Base-by-base conservation (phyloP, 2,888 invertebrate genomes). In the Augochlorella aurata region DNA sequence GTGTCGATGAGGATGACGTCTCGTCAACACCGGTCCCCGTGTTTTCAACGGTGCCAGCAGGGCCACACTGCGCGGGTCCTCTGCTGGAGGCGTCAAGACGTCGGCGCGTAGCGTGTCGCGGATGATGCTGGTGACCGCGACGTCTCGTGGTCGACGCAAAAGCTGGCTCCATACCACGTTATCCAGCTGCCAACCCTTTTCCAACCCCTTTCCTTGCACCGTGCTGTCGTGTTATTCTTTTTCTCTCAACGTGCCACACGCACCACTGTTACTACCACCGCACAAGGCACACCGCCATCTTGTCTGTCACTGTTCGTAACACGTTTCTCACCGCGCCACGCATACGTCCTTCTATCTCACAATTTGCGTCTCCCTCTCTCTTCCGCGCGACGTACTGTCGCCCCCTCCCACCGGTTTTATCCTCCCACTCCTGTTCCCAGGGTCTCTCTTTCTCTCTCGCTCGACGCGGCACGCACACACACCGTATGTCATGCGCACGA, bases 151-250 rank as follows among this genome's bases (percentile, higher is more conserved):
- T 89, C 83, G 93, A 88, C 77, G 92, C 83, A 82, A 91, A 82
- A 81, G 90, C 82, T 79, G 90, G 92, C 84, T 93, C 93, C 93
- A 93, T 93, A 24, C 80, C 77, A 61, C 77, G 74, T 21, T 71
- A 38, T 77, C 84, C 83, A 81, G 74, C 84, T 85, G 84, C 74
- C 79, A 79, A 82, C 82, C 83, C 81, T 75, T 77, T 77, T 75
- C 82, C 79, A 79, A 77, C 67, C 83, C 96, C 94, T 96, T 88
- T 29, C 54, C 96, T 96, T 94, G 96, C 95, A 93, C 52, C 75
- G 66, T 79, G 38, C 18, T 63, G 29, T 38, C 77, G 65, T 44
- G 65, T 68, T 74, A 38, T 66, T 45, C 14, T 69, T 50, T 49
- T 38, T 58, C 38, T 14, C 38, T 96, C 96, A 94, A 95, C 77